These are phyloP conservation scores for Pollachius pollachius DNA, from an alignment of 2,113 vertebrate species.

Conservation along the genomic window DNA sequence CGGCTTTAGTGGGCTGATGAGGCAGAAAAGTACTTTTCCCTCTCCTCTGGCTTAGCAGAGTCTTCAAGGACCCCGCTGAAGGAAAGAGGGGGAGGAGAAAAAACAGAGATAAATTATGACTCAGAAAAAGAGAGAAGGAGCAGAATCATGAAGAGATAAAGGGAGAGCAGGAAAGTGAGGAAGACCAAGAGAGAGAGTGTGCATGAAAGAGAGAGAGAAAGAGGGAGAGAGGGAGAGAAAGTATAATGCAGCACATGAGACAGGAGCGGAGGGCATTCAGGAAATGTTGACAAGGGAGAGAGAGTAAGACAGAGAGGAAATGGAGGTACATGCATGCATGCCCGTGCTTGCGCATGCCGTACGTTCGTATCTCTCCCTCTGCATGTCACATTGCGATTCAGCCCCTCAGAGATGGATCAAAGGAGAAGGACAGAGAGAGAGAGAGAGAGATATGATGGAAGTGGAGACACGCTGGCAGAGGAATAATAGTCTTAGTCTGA, in stretches of 20 bases:
- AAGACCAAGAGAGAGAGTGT: conserved; percentile 22
- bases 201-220: too few species aligned
- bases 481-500: too few species aligned
- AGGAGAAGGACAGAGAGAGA: conserved; percentile 33
- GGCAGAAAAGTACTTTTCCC: conserved; percentile 76
- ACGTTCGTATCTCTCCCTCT: conserved; percentile 52
- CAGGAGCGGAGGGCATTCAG: conserved; percentile 35
- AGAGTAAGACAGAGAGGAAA: conserved; percentile 30
- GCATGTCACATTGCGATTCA: conserved; percentile 55
- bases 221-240: too few species aligned
- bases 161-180: conserved; percentile 38
- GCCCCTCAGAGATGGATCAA: conserved; percentile 64
- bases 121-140: conserved; percentile 23
- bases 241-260: too few species aligned
- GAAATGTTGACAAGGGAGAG: conserved; percentile 41
- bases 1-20: conserved; percentile 69
- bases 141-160: conserved; percentile 14
- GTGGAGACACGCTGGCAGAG: too few species aligned
- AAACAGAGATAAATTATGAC: not conserved
- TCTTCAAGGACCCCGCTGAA: conserved; percentile 58
- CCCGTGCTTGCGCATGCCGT: not conserved
- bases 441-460: conserved; percentile 9
- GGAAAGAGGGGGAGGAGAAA: conserved; percentile 23
- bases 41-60: conserved; percentile 56
- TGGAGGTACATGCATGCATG: conserved; percentile 20